Conservation (phyloP, 2,113 vertebrate species). For the Trochalopteron elliotii region DNA sequence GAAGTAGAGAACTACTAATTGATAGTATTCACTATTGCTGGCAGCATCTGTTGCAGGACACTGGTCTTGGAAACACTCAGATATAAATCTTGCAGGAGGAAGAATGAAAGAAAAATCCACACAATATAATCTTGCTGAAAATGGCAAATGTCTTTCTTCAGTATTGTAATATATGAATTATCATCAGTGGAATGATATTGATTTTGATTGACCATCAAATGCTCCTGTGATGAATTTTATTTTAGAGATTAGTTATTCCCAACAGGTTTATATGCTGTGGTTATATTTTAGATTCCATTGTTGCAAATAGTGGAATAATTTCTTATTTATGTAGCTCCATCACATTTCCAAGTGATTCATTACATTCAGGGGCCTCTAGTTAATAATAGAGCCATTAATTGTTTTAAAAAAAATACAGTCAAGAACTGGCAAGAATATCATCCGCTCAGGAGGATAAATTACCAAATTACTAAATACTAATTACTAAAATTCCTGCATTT, state of each 20-base stretch:
- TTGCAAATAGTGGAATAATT: neutral
- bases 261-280: neutral
- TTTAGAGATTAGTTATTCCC: neutral
- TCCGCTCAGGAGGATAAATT: neutral
- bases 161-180: neutral
- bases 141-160: neutral
- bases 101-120: constrained; percentile 35
- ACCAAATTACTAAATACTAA: neutral
- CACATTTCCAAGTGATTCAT: constrained; percentile 5
- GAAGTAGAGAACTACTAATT: constrained; percentile 78
- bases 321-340: neutral
- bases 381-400: neutral
- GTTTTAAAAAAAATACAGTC: neutral
- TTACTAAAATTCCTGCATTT: neutral
- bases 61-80: constrained; percentile 60
- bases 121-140: neutral
- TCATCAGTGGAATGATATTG: neutral
- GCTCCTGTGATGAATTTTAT: neutral
- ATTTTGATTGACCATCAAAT: constrained; percentile 22
- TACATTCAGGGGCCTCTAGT: neutral
- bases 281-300: constrained; percentile 25
- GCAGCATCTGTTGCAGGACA: constrained; percentile 69
- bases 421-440: neutral
- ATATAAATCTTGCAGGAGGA: constrained; percentile 56
- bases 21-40: constrained; percentile 74